phyloP scores from a whole-genome alignment of 2,113 vertebrate species.

The Chrysochloris asiatica region DNA sequence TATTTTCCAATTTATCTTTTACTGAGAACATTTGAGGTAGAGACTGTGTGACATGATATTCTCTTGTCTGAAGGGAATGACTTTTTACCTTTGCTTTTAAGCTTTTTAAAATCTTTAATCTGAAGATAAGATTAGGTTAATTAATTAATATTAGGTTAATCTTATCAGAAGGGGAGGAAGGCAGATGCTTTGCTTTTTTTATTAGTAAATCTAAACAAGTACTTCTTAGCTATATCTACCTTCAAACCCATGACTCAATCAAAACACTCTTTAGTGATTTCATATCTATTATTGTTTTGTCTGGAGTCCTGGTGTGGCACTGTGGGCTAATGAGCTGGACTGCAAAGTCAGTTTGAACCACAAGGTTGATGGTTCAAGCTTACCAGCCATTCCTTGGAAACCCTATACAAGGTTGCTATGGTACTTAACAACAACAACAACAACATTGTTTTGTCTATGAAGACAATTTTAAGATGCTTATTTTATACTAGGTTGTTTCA shows the following conservation, averaged over 20 bases:
- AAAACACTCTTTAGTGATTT: slow-evolving; percentile 25
- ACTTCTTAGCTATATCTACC: not conserved
- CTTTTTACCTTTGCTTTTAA: slow-evolving; percentile 1
- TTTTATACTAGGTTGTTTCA: slow-evolving; percentile 19
- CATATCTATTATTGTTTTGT: not conserved
- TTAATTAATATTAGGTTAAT: not conserved
- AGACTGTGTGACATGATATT: not conserved
- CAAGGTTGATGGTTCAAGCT: too few relatives aligned
- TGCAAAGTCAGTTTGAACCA: too few relatives aligned
- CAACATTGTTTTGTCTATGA: not conserved
- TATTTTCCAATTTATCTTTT: slow-evolving; percentile 44
- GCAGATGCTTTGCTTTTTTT: not conserved
- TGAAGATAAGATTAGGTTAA: slow-evolving; percentile 32
- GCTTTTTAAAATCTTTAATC: slow-evolving; percentile 40
- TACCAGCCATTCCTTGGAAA: too few relatives aligned
- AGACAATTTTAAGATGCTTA: slow-evolving; percentile 35
- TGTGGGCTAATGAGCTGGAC: too few relatives aligned
- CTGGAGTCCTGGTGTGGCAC: too few relatives aligned
- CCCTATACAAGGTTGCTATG: too few relatives aligned
- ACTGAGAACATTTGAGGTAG: not conserved
- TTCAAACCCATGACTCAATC: slow-evolving; percentile 22
- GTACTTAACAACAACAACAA: too few relatives aligned
- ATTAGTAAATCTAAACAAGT: slow-evolving; percentile 40
- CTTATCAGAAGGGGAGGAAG: not conserved
- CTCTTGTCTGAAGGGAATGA: too few relatives aligned